These are phyloP conservation scores for Nannoperca obscura DNA, from an alignment of 2,797 vertebrate species.

Conservation along the genomic window DNA sequence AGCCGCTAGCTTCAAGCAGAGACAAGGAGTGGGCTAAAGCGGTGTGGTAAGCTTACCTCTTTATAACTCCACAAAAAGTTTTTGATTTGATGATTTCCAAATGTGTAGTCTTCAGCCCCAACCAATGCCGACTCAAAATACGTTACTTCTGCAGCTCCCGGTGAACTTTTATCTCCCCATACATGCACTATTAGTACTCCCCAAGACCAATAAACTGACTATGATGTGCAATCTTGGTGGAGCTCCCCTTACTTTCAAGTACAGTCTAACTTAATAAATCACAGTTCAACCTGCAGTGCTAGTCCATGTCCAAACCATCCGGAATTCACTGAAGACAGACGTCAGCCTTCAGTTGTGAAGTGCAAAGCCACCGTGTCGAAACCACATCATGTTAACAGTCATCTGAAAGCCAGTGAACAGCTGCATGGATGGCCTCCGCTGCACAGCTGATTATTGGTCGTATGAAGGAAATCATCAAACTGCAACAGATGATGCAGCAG, in stretches of 20 bases:
- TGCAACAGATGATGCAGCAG: conserved; percentile 58
- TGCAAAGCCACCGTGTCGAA: conserved; percentile 57
- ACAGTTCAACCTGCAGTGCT: conserved; percentile 20
- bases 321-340: conserved; percentile 35
- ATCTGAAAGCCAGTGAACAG: conserved; percentile 50
- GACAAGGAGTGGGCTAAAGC: background rate
- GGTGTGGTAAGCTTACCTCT: background rate
- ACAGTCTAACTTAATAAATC: background rate
- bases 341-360: conserved; percentile 36
- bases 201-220: background rate
- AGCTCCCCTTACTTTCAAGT: conserved; percentile 4
- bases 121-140: background rate
- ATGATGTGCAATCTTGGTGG: background rate
- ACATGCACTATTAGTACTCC: too few species aligned
- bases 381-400: conserved; percentile 53
- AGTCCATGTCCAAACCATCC: conserved; percentile 30
- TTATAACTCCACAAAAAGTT: too few species aligned
- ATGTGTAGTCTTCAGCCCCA: background rate
- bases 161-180: background rate
- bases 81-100: background rate
- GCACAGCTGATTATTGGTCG: conserved; percentile 49
- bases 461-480: conserved; percentile 39
- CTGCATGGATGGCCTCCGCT: conserved; percentile 32
- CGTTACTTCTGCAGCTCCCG: background rate
- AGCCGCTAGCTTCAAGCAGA: background rate